Evolutionary conservation across 2,113 vertebrate genomes (phyloP).

Genomic region (Isurus oxyrinchus): DNA sequence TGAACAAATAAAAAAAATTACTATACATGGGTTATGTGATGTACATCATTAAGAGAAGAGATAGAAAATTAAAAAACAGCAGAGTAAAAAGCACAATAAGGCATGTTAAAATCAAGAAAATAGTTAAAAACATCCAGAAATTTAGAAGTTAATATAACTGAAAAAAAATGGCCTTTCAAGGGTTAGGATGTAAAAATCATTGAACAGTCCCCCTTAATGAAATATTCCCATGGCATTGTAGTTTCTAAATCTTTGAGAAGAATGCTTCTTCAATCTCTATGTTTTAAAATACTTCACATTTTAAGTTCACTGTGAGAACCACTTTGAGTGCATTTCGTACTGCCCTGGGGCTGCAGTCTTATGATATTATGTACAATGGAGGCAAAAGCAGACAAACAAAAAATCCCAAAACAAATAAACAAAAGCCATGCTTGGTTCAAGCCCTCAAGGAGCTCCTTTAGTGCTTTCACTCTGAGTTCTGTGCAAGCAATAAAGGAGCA

Average conservation of each 20-base stretch:
- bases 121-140: neutral
- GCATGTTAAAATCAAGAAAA: neutral
- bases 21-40: neutral
- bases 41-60: neutral
- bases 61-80: neutral
- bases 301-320: neutral
- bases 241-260: slow-evolving; percentile 37
- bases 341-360: slow-evolving; percentile 9
- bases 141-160: neutral
- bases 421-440: neutral
- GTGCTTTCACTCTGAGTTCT: neutral
- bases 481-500: neutral
- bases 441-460: neutral
- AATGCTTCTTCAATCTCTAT: slow-evolving; percentile 38
- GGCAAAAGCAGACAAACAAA: neutral
- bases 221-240: slow-evolving; percentile 39
- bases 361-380: slow-evolving; percentile 12
- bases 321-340: slow-evolving; percentile 4
- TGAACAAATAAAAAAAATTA: neutral
- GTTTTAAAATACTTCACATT: slow-evolving; percentile 18
- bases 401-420: slow-evolving; percentile 32
- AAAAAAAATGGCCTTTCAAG: neutral
- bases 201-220: neutral
- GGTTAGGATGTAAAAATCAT: neutral
- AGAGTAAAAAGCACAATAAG: neutral